A percentile compares a stretch with the other conserved stretches of the same genome.
These are phyloP conservation scores for Corythaeola cristata DNA, from an alignment of 2,113 vertebrate genomes.

Conservation along the genomic window DNA sequence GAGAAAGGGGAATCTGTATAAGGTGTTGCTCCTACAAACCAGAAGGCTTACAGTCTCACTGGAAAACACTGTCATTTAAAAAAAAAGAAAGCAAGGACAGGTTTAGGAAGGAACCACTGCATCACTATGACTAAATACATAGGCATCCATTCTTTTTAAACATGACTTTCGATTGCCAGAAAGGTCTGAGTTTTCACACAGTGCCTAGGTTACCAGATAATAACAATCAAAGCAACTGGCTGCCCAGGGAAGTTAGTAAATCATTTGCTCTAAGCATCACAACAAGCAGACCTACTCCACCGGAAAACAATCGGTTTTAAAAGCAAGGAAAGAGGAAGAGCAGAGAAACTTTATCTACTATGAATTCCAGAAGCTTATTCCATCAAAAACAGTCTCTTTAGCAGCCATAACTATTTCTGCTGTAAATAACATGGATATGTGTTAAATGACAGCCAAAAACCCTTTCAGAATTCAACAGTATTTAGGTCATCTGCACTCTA, in stretches of 20 bases:
- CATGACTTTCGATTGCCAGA: not conserved
- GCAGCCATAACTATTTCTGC: slow-evolving; percentile 56
- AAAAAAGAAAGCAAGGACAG: not conserved
- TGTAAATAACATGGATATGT: slow-evolving; percentile 54
- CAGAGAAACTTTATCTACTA: slow-evolving; percentile 3
- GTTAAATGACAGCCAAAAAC: slow-evolving; percentile 63
- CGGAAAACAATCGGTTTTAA: slow-evolving; percentile 2
- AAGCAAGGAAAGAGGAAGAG: not conserved
- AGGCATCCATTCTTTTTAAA: not conserved
- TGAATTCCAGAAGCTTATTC: slow-evolving; percentile 23
- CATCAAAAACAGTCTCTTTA: slow-evolving; percentile 41
- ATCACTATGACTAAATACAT: not conserved
- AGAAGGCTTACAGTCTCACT: not conserved
- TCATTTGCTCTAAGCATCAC: not conserved
- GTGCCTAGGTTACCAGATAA: not conserved
- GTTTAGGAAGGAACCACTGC: not conserved
- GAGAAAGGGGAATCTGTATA: not conserved
- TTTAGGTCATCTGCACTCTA: slow-evolving; percentile 74
- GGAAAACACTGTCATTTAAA: not conserved
- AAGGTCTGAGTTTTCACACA: slow-evolving; percentile 11
- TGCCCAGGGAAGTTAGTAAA: not conserved
- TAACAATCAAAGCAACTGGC: not conserved
- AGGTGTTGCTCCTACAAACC: not conserved
- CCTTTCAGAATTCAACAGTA: slow-evolving; percentile 59
- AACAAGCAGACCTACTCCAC: not conserved